These are phyloP conservation scores for Microctonus hyperodae DNA, from an alignment of 2,888 invertebrate species.

Conservation along the genomic window DNA sequence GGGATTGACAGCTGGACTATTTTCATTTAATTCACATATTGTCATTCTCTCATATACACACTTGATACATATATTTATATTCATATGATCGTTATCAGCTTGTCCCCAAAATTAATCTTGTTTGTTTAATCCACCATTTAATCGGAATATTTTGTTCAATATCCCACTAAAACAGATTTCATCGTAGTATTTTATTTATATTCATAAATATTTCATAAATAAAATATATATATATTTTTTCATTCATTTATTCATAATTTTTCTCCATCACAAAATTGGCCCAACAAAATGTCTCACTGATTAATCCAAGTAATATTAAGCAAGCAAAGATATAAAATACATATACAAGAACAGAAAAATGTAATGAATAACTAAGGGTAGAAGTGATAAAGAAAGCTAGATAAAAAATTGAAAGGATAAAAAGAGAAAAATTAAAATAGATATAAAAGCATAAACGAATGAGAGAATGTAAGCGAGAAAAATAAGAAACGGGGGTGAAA, in stretches of 20 bases:
- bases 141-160: slow-evolving; percentile 58
- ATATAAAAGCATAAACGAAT: slow-evolving; percentile 18
- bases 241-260: too few relatives aligned
- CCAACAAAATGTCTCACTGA: too few relatives aligned
- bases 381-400: slow-evolving; percentile 1
- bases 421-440: slow-evolving; percentile 39
- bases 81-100: slow-evolving; percentile 62
- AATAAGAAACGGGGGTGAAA: slow-evolving; percentile 11
- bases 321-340: background rate
- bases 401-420: slow-evolving; percentile 1
- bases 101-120: slow-evolving; percentile 61
- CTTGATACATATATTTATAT: slow-evolving; percentile 38
- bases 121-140: slow-evolving; percentile 59
- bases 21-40: slow-evolving; percentile 61
- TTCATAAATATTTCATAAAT: slow-evolving; percentile 8
- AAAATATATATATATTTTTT: slow-evolving; percentile 11
- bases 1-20: slow-evolving; percentile 41
- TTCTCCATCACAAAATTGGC: too few relatives aligned
- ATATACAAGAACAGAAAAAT: background rate
- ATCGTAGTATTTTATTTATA: slow-evolving; percentile 26
- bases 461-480: slow-evolving; percentile 17
- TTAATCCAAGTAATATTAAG: background rate
- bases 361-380: background rate
- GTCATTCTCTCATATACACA: slow-evolving; percentile 34
- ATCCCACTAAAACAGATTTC: slow-evolving; percentile 59